Base-by-base conservation (phyloP, 1,140 invertebrate species). In the Lanistes nyassanus region DNA sequence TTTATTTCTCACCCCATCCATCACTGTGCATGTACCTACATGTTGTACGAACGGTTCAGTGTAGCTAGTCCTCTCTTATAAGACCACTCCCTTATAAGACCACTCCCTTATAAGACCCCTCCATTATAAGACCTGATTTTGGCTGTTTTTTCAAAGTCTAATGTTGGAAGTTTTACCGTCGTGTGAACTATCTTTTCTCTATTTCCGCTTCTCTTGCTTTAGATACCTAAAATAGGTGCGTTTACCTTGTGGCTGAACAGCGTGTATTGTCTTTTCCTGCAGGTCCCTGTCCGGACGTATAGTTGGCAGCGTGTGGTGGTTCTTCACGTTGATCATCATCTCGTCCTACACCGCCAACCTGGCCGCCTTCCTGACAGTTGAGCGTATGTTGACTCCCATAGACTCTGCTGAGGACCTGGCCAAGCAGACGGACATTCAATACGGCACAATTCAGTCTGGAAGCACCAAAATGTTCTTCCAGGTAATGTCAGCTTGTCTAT, bases 301-400 rank as follows among this genome's bases (percentile, higher is more conserved):
- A 47, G 87, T 88, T 0, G 87, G 88, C 0, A 85, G 84, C 64
- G 85, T 86, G 0, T 88, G 87, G 87, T 89, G 87, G 87, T 88
- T 87, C 72, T 89, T 89, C 77, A 87, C 87, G 0, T 75, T 89
- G 23, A 89, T 89, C 65, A 83, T 89, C 39, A 88, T 89, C 39
- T 88, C 87, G n/a, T 88, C 87, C 11, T 89, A 89, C 79, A 89
- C 88, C 13, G 88, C 88, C 64, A 89, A 89, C 79, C 81, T 89
- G 65, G 88, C 87, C 0, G 88, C 88, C 58, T 89, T 89, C 71
- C 80, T 89, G 9, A 89, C 88, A 11, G 86, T 89, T 7, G 85
- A 88, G 67, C 69, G 86, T 26, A 88, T 88, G 85, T 80, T 84
- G 51, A 84, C 85, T 0, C 88, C 88, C 2, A 86, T 89, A 42